These are phyloP conservation scores for Chloropsis cyanopogon DNA, from an alignment of 2,113 vertebrate species.

Conservation along the genomic window DNA sequence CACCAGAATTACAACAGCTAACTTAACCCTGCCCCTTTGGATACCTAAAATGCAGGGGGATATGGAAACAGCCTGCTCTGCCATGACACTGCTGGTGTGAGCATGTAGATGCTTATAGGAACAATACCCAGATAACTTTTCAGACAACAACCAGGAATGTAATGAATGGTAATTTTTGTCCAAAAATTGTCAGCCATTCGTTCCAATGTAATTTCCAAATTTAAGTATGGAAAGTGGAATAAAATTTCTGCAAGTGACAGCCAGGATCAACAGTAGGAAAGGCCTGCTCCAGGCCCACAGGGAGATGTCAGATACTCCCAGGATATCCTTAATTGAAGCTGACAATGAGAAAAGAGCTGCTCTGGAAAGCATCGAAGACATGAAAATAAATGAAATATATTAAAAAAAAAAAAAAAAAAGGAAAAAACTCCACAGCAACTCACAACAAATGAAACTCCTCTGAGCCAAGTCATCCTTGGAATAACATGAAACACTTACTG, in stretches of 20 bases:
- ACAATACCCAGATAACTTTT: background rate
- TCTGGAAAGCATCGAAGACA: constrained; percentile 16
- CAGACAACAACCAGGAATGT: background rate
- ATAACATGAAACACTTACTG: background rate
- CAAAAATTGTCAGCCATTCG: background rate
- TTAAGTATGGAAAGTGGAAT: background rate
- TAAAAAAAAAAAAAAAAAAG: background rate
- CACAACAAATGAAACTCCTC: background rate
- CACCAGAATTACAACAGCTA: background rate
- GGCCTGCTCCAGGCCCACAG: background rate
- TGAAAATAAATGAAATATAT: background rate
- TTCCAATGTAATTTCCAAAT: background rate
- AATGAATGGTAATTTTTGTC: background rate
- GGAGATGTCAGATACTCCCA: background rate
- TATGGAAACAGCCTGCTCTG: background rate
- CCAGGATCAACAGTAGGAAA: background rate
- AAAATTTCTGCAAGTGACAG: background rate
- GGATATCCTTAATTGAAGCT: background rate
- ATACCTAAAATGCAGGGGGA: rapidly evolving
- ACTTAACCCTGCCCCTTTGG: background rate
- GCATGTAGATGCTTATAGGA: background rate
- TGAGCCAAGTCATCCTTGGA: background rate
- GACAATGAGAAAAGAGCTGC: background rate
- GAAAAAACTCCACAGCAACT: background rate
- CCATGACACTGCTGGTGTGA: background rate